Evolutionary conservation across 1,140 invertebrate species (phyloP).

Genomic region (Tetramorium simillimum): DNA sequence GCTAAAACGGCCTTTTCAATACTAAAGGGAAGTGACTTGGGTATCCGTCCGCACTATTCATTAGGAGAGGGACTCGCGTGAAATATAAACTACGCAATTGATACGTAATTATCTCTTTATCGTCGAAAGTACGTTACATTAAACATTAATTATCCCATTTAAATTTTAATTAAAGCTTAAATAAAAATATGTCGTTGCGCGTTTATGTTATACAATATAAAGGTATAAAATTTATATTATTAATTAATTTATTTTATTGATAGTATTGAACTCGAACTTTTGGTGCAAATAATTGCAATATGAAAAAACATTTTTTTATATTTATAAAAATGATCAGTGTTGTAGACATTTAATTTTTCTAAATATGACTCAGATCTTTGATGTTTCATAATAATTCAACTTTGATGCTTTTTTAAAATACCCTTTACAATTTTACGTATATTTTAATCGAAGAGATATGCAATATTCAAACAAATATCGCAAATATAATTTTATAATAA

Average conservation of each 20-base stretch:
- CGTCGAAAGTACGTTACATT: neutral
- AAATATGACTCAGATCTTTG: neutral
- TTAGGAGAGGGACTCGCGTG: neutral
- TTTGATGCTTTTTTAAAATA: neutral
- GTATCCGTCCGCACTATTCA: slow-evolving; percentile 12
- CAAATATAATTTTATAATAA: neutral
- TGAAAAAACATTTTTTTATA: neutral
- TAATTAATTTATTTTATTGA: neutral
- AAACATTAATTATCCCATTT: neutral
- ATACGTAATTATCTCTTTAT: slow-evolving; percentile 10
- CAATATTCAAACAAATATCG: neutral
- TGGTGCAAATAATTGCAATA: neutral
- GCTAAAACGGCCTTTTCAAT: slow-evolving; percentile 46
- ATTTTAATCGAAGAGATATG: neutral
- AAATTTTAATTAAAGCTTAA: neutral
- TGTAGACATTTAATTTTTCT: neutral
- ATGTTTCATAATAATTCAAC: neutral
- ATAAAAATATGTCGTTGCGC: neutral
- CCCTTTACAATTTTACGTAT: neutral
- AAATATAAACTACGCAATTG: slow-evolving; percentile 33
- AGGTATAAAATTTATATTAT: neutral
- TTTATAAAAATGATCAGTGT: neutral
- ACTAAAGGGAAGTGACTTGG: slow-evolving; percentile 35
- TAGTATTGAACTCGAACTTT: neutral
- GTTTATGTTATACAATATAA: neutral